Percentiles rank a stretch among this genome's conserved stretches.
Evolutionary conservation across 2,797 vertebrate genomes (phyloP).

Genomic region (Acrossocheilus fasciatus): DNA sequence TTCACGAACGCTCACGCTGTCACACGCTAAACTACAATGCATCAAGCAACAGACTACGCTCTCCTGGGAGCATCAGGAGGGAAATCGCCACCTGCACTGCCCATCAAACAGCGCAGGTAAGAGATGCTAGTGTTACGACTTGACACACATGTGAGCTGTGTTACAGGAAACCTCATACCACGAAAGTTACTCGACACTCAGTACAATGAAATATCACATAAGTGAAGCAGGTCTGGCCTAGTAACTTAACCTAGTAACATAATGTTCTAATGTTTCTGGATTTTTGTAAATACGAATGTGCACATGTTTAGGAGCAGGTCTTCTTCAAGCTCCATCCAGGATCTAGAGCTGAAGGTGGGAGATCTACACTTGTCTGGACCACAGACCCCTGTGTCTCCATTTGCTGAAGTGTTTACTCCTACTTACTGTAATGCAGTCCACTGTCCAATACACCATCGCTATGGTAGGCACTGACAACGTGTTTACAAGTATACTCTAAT

Average conservation of each 20-base stretch:
- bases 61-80: conserved; percentile 44
- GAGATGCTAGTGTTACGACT: conserved; percentile 24
- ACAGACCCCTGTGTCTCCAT: conserved; percentile 43
- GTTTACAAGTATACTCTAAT: not conserved
- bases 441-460: conserved; percentile 77
- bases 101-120: conserved; percentile 79
- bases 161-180: conserved; percentile 21
- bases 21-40: conserved; percentile 16
- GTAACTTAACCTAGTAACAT: not conserved
- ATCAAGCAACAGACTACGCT: conserved; percentile 63
- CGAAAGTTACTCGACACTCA: not conserved
- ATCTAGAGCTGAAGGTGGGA: conserved; percentile 61
- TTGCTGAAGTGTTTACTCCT: conserved; percentile 68
- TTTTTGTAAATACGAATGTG: conserved; percentile 9
- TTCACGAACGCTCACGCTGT: not conserved
- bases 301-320: conserved; percentile 60
- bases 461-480: conserved; percentile 46
- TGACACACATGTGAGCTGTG: not conserved
- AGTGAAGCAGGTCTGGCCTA: not conserved
- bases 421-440: conserved; percentile 72
- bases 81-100: conserved; percentile 71
- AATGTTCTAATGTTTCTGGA: not conserved
- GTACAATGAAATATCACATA: not conserved
- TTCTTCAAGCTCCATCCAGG: conserved; percentile 63
- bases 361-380: conserved; percentile 47